Percentiles rank a stretch among this genome's conserved stretches.
Conservation (phyloP, 2,113 vertebrate species). For the Madoqua kirkii region DNA sequence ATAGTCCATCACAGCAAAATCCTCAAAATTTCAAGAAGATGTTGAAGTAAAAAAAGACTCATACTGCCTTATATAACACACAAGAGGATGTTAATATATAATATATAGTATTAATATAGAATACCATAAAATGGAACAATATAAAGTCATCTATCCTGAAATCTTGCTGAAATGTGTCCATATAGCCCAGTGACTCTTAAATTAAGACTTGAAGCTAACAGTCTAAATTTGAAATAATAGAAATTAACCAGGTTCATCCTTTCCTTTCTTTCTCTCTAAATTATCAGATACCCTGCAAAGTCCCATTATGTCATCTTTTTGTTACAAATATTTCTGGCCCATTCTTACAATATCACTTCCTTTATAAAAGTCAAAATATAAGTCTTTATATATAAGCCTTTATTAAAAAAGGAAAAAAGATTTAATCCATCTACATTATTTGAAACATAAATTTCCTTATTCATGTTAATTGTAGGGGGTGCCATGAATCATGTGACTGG, state of each 20-base stretch:
- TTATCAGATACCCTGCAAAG: not conserved
- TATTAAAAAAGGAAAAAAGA: not conserved
- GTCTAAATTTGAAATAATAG: constrained; percentile 39
- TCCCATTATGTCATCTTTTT: not conserved
- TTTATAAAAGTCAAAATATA: not conserved
- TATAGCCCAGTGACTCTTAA: constrained; percentile 66
- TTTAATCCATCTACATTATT: not conserved
- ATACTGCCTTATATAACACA: not conserved
- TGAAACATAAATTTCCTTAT: not conserved
- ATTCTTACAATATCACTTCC: not conserved
- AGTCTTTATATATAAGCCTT: not conserved
- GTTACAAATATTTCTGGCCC: not conserved
- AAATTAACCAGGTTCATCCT: not conserved
- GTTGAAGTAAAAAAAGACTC: not conserved
- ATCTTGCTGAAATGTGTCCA: constrained; percentile 65
- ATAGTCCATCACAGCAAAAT: not conserved
- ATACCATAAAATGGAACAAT: constrained; percentile 55
- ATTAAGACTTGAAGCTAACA: constrained; percentile 54
- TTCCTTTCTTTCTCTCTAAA: not conserved
- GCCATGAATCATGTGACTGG: not conserved
- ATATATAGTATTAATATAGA: constrained; percentile 43
- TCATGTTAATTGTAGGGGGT: not conserved
- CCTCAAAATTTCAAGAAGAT: not conserved
- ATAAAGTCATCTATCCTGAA: constrained; percentile 59
- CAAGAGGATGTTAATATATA: not conserved